Evolutionary conservation across 2,797 vertebrate genomes (phyloP).

Genomic region (Anableps anableps): DNA sequence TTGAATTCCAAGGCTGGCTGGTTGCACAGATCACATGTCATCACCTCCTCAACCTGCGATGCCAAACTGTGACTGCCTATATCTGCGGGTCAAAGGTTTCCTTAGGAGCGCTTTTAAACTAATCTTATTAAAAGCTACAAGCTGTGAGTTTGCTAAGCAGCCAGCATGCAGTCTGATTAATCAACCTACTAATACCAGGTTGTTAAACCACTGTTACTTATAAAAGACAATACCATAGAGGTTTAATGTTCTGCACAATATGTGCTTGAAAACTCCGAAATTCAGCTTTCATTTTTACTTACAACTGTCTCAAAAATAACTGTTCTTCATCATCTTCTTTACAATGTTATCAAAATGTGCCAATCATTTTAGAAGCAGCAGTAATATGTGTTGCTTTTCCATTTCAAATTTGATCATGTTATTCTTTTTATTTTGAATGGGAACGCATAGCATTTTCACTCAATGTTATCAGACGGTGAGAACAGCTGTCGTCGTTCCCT

Average conservation of each 20-base stretch:
- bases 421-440: not conserved
- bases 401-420: too few species aligned
- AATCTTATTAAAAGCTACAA: too few species aligned
- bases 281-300: not conserved
- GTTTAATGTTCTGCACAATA: too few species aligned
- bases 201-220: not conserved
- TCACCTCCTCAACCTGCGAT: too few species aligned
- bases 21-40: too few species aligned
- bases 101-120: too few species aligned
- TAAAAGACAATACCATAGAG: not conserved
- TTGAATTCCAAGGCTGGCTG: too few species aligned
- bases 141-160: too few species aligned
- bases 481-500: not conserved
- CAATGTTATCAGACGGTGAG: not conserved
- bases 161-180: too few species aligned
- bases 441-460: not conserved
- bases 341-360: not conserved
- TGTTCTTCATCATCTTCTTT: not conserved
- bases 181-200: not conserved
- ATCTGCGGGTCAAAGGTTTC: too few species aligned
- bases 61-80: too few species aligned
- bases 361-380: not conserved
- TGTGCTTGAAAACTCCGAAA: not conserved
- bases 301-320: not conserved
- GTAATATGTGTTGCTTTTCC: too few species aligned